Percentiles rank a stretch among this genome's conserved stretches.
Evolutionary conservation across 2,888 invertebrate genomes (phyloP).

Genomic region (Rhogogaster chlorosoma): DNA sequence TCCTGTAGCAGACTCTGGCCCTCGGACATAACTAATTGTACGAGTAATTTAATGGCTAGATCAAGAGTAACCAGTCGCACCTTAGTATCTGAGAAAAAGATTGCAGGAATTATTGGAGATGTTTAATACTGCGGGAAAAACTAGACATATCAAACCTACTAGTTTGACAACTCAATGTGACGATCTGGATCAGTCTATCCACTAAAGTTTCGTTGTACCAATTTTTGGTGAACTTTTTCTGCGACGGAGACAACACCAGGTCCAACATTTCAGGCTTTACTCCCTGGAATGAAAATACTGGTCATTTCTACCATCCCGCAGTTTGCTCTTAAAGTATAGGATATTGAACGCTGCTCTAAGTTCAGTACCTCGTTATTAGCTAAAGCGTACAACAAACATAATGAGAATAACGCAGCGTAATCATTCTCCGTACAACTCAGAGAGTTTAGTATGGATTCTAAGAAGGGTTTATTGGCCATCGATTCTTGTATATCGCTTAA

Average conservation of each 20-base stretch:
- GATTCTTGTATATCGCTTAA: conserved; percentile 71
- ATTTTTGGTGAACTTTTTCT: conserved; percentile 79
- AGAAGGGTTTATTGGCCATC: conserved; percentile 86
- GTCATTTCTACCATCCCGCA: conserved; percentile 13
- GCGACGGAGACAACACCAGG: conserved; percentile 86
- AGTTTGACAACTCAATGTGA: conserved; percentile 91
- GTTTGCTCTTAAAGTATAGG: neutral
- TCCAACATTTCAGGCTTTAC: conserved; percentile 91
- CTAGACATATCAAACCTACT: conserved; percentile 80
- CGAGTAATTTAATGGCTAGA: conserved; percentile 89
- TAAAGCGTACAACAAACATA: conserved; percentile 95
- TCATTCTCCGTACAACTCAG: conserved; percentile 96
- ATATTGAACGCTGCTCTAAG: conserved; percentile 41
- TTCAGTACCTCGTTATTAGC: conserved; percentile 93
- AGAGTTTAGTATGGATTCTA: conserved; percentile 93
- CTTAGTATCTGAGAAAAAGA: conserved; percentile 83
- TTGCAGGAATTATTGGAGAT: neutral
- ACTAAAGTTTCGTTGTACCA: conserved; percentile 91
- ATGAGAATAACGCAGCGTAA: conserved; percentile 93
- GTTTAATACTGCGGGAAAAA: neutral
- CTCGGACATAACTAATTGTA: conserved; percentile 83
- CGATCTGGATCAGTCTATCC: conserved; percentile 90
- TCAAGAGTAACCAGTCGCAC: conserved; percentile 96
- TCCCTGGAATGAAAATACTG: conserved; percentile 80
- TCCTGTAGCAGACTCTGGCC: conserved; percentile 84